Percentiles rank a stretch among this genome's conserved stretches.
Conservation (phyloP, 2,888 invertebrate genomes). For the Cryptus viduatorius region DNA sequence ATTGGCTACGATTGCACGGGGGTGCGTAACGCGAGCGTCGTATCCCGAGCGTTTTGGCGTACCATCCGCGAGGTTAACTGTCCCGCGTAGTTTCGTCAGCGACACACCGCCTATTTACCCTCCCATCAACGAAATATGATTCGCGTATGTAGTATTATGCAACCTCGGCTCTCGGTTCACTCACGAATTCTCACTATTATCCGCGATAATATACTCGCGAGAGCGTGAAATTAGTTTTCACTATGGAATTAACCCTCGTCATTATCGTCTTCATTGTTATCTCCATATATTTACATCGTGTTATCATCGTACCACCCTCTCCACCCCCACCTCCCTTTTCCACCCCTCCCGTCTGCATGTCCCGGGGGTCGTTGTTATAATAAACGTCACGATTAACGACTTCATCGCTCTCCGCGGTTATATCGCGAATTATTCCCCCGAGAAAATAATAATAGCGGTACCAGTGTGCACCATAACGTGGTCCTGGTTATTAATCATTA, state of each 20-base stretch:
- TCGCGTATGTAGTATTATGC: conserved; percentile 24
- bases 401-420: conserved; percentile 17
- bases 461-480: not conserved
- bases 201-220: conserved; percentile 59
- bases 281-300: conserved; percentile 58
- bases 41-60: not conserved
- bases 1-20: too few species aligned
- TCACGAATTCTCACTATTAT: conserved; percentile 40
- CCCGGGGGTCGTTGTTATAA: conserved; percentile 8
- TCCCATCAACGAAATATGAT: not conserved
- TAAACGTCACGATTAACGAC: conserved; percentile 47
- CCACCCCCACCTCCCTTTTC: not conserved
- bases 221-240: conserved; percentile 67
- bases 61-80: not conserved
- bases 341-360: not conserved
- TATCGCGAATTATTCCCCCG: conserved; percentile 22
- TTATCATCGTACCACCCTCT: conserved; percentile 24
- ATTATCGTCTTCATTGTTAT: conserved; percentile 64
- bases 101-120: not conserved
- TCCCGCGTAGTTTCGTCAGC: not conserved
- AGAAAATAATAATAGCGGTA: not conserved
- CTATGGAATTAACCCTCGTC: conserved; percentile 62
- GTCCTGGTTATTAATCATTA: not conserved
- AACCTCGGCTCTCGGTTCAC: conserved; percentile 1
- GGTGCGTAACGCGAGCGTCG: too few species aligned